These are phyloP conservation scores for Oryzias woworae DNA, from an alignment of 2,113 vertebrate genomes.

Conservation along the genomic window DNA sequence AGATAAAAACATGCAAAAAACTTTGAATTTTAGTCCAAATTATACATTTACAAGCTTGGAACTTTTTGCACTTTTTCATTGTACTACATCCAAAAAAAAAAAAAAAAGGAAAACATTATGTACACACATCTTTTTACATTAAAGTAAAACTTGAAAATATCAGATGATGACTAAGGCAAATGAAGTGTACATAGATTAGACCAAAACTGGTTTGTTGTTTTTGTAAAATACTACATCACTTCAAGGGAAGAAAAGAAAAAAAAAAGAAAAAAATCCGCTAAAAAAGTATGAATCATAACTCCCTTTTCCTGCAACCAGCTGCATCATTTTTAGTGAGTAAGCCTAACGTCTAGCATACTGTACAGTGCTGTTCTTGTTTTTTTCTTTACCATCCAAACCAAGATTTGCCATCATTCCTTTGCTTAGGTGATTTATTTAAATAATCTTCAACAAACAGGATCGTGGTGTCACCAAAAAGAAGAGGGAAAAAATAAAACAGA, in stretches of 20 bases:
- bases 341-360: slow-evolving; percentile 87
- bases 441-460: slow-evolving; percentile 90
- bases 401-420: slow-evolving; percentile 80
- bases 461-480: slow-evolving; percentile 82
- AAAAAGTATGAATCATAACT: slow-evolving; percentile 95
- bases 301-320: slow-evolving; percentile 97
- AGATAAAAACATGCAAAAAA: slow-evolving; percentile 99
- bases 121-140: slow-evolving; percentile 98
- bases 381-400: slow-evolving; percentile 66
- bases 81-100: slow-evolving; percentile 87
- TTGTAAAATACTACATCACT: slow-evolving; percentile 89
- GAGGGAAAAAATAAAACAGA: slow-evolving; percentile 81
- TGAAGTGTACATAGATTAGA: slow-evolving; percentile 92
- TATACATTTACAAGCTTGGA: slow-evolving; percentile 96
- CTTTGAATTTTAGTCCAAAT: slow-evolving; percentile 92
- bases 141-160: slow-evolving; percentile 89
- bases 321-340: slow-evolving; percentile 84
- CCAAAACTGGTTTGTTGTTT: slow-evolving; percentile 79
- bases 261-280: slow-evolving; percentile 79
- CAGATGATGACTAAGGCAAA: slow-evolving; percentile 86
- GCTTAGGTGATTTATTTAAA: slow-evolving; percentile 70
- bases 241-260: slow-evolving; percentile 73
- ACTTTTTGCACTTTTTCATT: slow-evolving; percentile 91
- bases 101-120: slow-evolving; percentile 88
- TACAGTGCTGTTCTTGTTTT: slow-evolving; percentile 87